Evolutionary conservation across 1,140 invertebrate genomes (phyloP).

Genomic region (Lineus longissimus): DNA sequence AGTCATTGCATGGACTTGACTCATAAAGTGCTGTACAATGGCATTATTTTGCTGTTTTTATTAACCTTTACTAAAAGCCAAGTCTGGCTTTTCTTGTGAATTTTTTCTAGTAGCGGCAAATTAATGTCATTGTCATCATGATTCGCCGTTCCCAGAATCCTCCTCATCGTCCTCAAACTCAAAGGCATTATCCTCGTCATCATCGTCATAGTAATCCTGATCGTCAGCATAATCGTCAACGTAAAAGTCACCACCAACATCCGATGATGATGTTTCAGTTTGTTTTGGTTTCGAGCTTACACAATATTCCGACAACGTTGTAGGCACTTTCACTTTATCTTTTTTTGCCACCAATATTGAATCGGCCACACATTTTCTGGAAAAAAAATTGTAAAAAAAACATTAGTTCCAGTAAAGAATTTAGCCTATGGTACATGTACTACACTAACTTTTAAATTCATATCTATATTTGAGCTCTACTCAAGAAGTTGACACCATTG

Average conservation of each 20-base stretch:
- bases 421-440: no score
- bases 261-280: conserved; percentile 29
- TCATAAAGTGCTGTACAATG: no score
- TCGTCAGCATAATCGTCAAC: conserved; percentile 51
- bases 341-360: conserved; percentile 91
- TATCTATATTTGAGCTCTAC: no score
- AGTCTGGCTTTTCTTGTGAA: no score
- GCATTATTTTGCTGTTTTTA: no score
- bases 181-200: conserved; percentile 46
- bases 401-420: no score
- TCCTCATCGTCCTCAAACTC: conserved; percentile 28
- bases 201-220: conserved; percentile 44
- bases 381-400: conserved; percentile 39
- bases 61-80: no score
- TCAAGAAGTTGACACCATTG: no score
- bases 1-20: no score
- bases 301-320: conserved; percentile 93
- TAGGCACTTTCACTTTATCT: conserved; percentile 93
- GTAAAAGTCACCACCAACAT: conserved; percentile 48
- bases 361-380: conserved; percentile 91
- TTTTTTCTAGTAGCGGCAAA: no score
- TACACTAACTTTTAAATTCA: no score
- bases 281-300: conserved; percentile 39
- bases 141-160: conserved; percentile 44
- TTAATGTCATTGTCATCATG: conserved; percentile 25